Conservation (phyloP, 2,797 vertebrate genomes). For the Falco biarmicus region DNA sequence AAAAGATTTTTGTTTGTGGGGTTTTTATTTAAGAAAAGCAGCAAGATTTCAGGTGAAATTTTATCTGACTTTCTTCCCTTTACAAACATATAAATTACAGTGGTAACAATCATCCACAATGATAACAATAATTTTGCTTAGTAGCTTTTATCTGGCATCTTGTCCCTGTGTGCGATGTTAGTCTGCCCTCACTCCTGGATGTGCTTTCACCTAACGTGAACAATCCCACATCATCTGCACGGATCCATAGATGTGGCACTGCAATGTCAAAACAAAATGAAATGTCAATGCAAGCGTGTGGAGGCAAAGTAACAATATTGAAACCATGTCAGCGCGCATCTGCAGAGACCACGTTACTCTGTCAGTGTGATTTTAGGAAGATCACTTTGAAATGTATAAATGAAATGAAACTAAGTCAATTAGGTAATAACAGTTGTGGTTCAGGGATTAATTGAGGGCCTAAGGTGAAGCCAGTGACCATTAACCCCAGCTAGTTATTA, state of each 20-base stretch:
- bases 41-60: not conserved
- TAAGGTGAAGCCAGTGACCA: slow-evolving; percentile 73
- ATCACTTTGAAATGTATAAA: slow-evolving; percentile 74
- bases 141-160: not conserved
- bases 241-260: not conserved
- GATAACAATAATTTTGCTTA: not conserved
- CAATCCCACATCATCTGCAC: not conserved
- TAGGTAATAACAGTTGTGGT: slow-evolving; percentile 76
- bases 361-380: slow-evolving; percentile 68
- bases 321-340: slow-evolving; percentile 31
- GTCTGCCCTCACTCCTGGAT: not conserved
- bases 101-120: not conserved
- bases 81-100: not conserved
- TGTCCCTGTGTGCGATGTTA: not conserved
- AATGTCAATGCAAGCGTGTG: slow-evolving; percentile 9
- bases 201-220: not conserved
- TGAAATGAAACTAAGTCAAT: slow-evolving; percentile 78
- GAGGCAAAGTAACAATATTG: not conserved
- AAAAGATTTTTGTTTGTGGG: not conserved
- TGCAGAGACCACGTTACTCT: slow-evolving; percentile 1
- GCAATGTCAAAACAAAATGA: slow-evolving; percentile 14
- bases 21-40: not conserved
- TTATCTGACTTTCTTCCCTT: not conserved
- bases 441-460: slow-evolving; percentile 78
- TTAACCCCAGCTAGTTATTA: slow-evolving; percentile 74